Evolutionary conservation across 2,888 invertebrate genomes (phyloP).

Genomic region (Lepetodrilus schrolli): DNA sequence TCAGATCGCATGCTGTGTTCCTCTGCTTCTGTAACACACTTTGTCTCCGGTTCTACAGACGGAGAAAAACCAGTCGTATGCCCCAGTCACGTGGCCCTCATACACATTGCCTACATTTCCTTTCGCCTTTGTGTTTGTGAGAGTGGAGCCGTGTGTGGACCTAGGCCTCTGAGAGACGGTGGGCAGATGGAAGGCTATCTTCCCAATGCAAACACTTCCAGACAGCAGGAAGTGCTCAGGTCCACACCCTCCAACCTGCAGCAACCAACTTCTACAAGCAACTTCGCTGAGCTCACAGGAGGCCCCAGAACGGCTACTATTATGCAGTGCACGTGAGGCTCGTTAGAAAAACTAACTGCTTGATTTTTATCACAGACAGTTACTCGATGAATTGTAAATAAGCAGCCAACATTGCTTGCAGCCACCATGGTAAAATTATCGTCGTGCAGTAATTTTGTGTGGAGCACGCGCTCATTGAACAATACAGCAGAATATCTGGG

Average conservation of each 20-base stretch:
- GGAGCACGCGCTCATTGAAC: slow-evolving; percentile 54
- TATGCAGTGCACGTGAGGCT: slow-evolving; percentile 8
- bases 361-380: slow-evolving; percentile 49
- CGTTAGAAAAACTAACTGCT: slow-evolving; percentile 34
- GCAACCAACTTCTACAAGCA: neutral
- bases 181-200: slow-evolving; percentile 33
- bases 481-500: slow-evolving; percentile 52
- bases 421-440: slow-evolving; percentile 54
- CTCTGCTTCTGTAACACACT: neutral
- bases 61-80: slow-evolving; percentile 16
- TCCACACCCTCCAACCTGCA: slow-evolving; percentile 23
- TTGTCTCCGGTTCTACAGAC: neutral
- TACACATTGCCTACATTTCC: slow-evolving; percentile 14
- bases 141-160: neutral
- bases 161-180: neutral
- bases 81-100: neutral
- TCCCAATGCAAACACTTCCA: slow-evolving; percentile 31
- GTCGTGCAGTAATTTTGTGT: slow-evolving; percentile 54
- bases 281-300: neutral
- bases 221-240: slow-evolving; percentile 32
- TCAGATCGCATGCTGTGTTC: neutral
- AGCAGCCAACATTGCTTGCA: slow-evolving; percentile 49
- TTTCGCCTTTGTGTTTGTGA: slow-evolving; percentile 1
- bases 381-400: slow-evolving; percentile 54
- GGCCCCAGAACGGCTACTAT: slow-evolving; percentile 12